Evolutionary conservation across 1,140 invertebrate genomes (phyloP), one percentile per base, ranked within the genome.

Genomic region (Calliopsis andreniformis): DNA sequence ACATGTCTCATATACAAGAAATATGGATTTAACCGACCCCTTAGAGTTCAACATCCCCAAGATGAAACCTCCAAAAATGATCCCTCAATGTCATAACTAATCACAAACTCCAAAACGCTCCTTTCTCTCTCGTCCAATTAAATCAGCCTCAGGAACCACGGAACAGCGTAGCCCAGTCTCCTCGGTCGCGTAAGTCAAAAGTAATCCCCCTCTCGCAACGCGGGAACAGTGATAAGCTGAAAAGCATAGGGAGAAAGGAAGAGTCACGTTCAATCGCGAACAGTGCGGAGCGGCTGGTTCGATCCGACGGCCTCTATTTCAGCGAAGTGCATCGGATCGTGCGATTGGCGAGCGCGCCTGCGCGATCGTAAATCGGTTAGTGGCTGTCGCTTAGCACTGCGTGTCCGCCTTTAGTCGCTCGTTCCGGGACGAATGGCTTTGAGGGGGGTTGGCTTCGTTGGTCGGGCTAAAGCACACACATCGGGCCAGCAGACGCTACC

Each of bases 331-430:
- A 82, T 62, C 82, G 80, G 77, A 79, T 61, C 69, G 42, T 62
- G 63, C 58, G 76, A 82, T 83, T 59, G 35, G 55, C 55, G 55
- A 71, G 67, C 64, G 58, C 79, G 82, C 68, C 49, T 82, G 82
- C 82, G 80, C 82, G 82, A 82, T 84, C 82, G 77, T 84, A 84
- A 84, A 84, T 84, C 82, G 82, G 81, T 83, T 84, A 84, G 81
- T 77, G 77, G 72, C 81, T 83, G 81, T 84, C 82, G 77, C 78
- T 84, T 83, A 77, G 72, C 72, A 64, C 80, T 78, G 66, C 67
- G 55, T 68, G 77, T 83, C 78, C 81, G 82, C 82, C 81, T 84
- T 84, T 83, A 83, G 70, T 63, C 70, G 69, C 78, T 83, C 81
- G 77, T 84, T 83, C 77, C 56, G 71, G 68, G 77, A 79, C 82